Evolutionary conservation across 2,888 invertebrate genomes (phyloP).

Genomic region (Philereme vetulata): DNA sequence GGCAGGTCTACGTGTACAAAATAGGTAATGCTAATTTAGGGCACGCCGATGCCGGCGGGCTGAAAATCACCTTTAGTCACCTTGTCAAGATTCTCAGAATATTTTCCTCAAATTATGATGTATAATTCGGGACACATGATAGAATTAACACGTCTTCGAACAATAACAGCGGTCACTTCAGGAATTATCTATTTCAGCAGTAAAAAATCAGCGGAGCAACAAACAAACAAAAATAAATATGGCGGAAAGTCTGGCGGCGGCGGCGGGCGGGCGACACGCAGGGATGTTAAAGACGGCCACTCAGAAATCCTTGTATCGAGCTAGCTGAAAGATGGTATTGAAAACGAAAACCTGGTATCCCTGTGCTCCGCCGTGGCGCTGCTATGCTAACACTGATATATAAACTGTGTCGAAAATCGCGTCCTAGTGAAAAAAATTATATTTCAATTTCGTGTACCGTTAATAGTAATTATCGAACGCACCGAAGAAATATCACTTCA

Average conservation of each 20-base stretch:
- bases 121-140: conserved; percentile 11
- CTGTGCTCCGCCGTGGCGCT: no score
- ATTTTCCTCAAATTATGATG: conserved; percentile 11
- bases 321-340: no score
- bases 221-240: conserved; percentile 25
- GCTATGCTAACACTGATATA: no score
- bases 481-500: no score
- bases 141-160: conserved; percentile 2
- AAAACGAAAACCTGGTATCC: no score
- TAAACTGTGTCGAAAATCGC: no score
- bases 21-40: background rate
- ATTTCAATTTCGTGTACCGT: no score
- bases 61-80: background rate
- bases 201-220: conserved; percentile 23
- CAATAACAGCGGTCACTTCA: background rate
- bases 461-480: no score
- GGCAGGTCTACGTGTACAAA: background rate
- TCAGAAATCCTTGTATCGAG: no score
- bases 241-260: conserved; percentile 16
- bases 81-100: conserved; percentile 21
- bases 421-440: no score
- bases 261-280: no score
- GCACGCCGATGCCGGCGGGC: conserved; percentile 16
- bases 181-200: background rate
- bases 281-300: no score